Evolutionary conservation across 2,888 invertebrate species (phyloP).

Genomic region (Dryadula phaetusa): DNA sequence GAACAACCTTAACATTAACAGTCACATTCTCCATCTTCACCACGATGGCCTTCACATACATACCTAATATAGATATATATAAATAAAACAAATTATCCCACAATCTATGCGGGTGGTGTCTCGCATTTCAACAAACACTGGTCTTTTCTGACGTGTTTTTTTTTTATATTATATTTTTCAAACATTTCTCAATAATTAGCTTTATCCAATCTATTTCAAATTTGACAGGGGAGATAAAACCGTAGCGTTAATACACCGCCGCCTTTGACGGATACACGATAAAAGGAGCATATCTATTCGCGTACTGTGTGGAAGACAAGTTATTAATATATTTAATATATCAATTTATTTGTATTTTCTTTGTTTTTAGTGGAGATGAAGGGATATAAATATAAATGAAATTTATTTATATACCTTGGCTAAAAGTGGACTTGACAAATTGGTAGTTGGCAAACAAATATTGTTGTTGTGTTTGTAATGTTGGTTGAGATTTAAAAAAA

Average conservation of each 20-base stretch:
- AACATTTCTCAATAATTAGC: constrained; percentile 49
- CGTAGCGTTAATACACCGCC: constrained; percentile 51
- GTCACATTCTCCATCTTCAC: not conserved
- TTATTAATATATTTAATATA: constrained; percentile 14
- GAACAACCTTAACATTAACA: not conserved
- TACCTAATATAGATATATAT: not conserved
- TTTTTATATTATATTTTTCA: constrained; percentile 32
- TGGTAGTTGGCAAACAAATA: no score
- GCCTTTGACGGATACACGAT: constrained; percentile 58
- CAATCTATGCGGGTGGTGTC: constrained; percentile 19
- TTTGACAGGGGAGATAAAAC: constrained; percentile 70
- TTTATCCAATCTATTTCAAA: constrained; percentile 69
- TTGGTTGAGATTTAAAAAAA: no score
- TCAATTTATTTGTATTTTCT: constrained; percentile 1
- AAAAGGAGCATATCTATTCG: constrained; percentile 48
- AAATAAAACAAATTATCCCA: constrained; percentile 14
- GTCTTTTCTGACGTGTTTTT: constrained; percentile 9
- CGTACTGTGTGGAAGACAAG: constrained; percentile 31
- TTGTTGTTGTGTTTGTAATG: no score
- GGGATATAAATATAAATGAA: no score
- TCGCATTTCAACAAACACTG: constrained; percentile 16
- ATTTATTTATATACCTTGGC: no score
- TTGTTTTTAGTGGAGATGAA: not conserved
- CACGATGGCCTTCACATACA: no score
- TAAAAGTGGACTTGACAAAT: no score